Percentiles rank a stretch among this genome's conserved stretches.
Conservation (phyloP, 1,140 invertebrate genomes). For the Bombus breviceps region DNA sequence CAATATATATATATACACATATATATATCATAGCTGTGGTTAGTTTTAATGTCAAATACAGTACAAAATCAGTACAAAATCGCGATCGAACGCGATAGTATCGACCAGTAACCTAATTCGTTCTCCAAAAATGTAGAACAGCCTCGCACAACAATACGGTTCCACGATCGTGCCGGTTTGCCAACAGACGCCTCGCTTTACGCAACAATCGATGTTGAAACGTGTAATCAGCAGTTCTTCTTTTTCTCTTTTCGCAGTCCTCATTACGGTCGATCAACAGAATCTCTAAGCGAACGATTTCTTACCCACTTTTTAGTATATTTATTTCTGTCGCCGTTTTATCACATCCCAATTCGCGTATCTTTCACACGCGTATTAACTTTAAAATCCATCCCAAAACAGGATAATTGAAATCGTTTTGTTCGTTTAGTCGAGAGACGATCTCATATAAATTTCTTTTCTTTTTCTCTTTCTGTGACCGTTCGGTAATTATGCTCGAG, state of each 20-base stretch:
- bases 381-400: neutral
- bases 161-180: conserved; percentile 45
- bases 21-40: neutral
- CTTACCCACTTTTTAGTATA: neutral
- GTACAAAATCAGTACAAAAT: neutral
- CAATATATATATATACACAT: too few species aligned
- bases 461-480: neutral
- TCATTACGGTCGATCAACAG: conserved; percentile 10
- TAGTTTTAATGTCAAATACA: neutral
- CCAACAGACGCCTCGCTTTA: conserved; percentile 39
- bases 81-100: neutral
- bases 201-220: conserved; percentile 48
- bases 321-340: neutral
- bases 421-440: neutral
- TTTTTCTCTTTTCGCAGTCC: conserved; percentile 1
- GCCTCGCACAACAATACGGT: conserved; percentile 48
- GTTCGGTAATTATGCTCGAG: conserved; percentile 62
- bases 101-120: conserved; percentile 17
- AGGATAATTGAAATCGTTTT: neutral
- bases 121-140: conserved; percentile 47
- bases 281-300: conserved; percentile 5
- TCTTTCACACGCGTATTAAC: neutral
- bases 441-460: neutral
- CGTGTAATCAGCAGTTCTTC: conserved; percentile 40
- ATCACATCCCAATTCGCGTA: too few species aligned